These are phyloP conservation scores for Tetramorium parvispinum DNA, from an alignment of 1,140 invertebrate species.

Conservation along the genomic window DNA sequence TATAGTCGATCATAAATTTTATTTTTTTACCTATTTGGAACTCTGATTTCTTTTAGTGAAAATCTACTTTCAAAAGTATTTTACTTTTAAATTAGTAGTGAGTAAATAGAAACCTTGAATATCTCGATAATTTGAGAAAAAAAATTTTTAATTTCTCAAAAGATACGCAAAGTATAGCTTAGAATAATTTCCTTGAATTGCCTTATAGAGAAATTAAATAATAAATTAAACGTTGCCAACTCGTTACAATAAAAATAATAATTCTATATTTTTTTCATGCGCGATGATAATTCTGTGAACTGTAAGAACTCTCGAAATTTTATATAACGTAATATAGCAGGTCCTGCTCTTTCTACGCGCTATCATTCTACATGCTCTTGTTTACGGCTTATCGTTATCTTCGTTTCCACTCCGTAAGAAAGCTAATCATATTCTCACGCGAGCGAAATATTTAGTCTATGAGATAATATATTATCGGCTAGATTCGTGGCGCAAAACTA, in stretches of 20 bases:
- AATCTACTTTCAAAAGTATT: not conserved
- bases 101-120: not conserved
- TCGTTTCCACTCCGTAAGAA: not conserved
- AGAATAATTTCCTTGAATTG: not conserved
- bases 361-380: not conserved
- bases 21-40: not conserved
- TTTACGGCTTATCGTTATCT: slow-evolving; percentile 28
- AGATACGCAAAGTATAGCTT: not conserved
- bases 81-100: not conserved
- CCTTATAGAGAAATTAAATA: not conserved
- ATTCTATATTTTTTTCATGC: not conserved
- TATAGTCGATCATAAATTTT: not conserved
- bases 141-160: not conserved
- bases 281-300: not conserved
- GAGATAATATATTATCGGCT: slow-evolving; percentile 33
- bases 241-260: not conserved
- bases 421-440: not conserved
- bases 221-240: not conserved
- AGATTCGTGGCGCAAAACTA: not conserved
- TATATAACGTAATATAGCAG: slow-evolving; percentile 8
- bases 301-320: not conserved
- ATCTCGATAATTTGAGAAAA: not conserved
- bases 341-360: not conserved
- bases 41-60: not conserved
- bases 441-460: not conserved